Base-by-base conservation (phyloP, 2,888 invertebrate genomes). In the Trichopria drosophilae region DNA sequence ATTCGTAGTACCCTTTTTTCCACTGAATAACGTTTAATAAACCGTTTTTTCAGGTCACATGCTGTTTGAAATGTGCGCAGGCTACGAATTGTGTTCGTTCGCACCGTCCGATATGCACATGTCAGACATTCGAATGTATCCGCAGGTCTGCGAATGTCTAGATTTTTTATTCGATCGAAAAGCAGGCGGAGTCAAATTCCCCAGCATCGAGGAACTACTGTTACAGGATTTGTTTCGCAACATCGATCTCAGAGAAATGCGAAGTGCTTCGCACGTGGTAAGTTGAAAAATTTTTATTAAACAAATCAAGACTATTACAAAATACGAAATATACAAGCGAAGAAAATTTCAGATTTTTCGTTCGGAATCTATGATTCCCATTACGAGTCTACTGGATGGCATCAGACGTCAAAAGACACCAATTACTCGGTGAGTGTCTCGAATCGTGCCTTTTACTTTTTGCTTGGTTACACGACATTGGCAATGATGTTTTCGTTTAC, bases 21-120 rank as follows among this genome's bases (percentile, higher is more conserved):
- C n/a, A n/a, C n/a, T n/a, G n/a, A n/a, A n/a, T n/a, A n/a, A n/a
- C n/a, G n/a, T n/a, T n/a, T n/a, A n/a, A 26, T 43, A 6, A 20
- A 41, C 39, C 39, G 19, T 41, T 43, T 49, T 69, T 68, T 15
- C 63, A 83, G 83, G 82, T 22, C 88, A 90, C 73, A 83, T 94
- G 67, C 79, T 95, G 49, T 93, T 89, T 74, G 94, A 94, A 78
- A 94, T 94, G 93, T 87, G 91, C 64, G 86, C 90, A 13, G 94
- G 91, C 28, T 84, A 87, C 60, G 90, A 92, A 68, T 77, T 93
- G 57, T 84, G 86, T 61, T 80, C 86, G 29, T 84, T 90, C 42
- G 82, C 83, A 68, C 88, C 89, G 40, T 83, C 87, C 59, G 82
- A 86, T 3, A 84, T 85, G 58, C 84, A 93, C 68, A 78, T 89